Percentiles rank a stretch among this genome's conserved stretches.
Conservation (phyloP, 2,888 invertebrate species). For the Trissoscelio sp. region DNA sequence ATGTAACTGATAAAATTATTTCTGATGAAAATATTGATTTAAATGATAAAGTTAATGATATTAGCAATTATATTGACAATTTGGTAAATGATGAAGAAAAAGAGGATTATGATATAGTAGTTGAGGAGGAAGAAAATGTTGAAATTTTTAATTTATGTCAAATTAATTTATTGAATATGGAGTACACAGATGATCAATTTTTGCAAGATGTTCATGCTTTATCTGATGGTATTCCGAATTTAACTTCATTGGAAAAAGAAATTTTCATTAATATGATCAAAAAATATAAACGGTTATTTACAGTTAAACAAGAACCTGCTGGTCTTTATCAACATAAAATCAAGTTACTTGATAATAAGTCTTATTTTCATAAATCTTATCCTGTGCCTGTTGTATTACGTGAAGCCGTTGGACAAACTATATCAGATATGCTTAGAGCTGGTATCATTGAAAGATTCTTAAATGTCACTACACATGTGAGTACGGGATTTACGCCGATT, state of each 20-base stretch:
- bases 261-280: not conserved
- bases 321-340: conserved; percentile 25
- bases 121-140: not conserved
- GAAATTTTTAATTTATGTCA: not conserved
- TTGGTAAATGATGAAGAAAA: not conserved
- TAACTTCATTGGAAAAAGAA: not conserved
- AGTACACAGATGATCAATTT: conserved; percentile 5
- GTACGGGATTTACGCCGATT: too few relatives aligned
- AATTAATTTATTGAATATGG: not conserved
- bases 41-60: too few relatives aligned
- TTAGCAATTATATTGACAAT: too few relatives aligned
- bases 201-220: not conserved
- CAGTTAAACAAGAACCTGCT: conserved; percentile 66
- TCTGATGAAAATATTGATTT: too few relatives aligned
- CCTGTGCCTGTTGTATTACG: conserved; percentile 73
- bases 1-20: too few relatives aligned
- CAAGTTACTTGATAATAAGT: not conserved
- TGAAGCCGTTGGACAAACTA: conserved; percentile 68
- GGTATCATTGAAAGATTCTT: conserved; percentile 75
- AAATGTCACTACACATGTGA: too few relatives aligned
- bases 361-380: conserved; percentile 67
- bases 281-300: conserved; percentile 62
- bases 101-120: not conserved
- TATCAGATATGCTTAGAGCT: conserved; percentile 72
- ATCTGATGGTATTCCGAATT: not conserved